A percentile compares a stretch with the other conserved stretches of the same genome.
Conservation (phyloP, 2,113 vertebrate genomes). For the Pelecanoides urinatrix region DNA sequence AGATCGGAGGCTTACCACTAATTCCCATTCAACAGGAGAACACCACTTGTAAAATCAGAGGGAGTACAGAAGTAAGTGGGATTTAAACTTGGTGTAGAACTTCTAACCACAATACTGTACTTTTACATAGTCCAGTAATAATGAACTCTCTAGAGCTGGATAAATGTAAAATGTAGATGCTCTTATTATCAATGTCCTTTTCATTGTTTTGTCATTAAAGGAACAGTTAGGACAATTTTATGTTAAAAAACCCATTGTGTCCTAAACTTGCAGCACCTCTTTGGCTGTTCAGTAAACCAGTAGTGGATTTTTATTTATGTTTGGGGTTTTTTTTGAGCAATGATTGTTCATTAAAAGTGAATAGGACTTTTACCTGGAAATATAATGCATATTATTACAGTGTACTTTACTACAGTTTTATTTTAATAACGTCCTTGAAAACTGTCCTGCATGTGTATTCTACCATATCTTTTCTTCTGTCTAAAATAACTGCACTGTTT, state of each 20-base stretch:
- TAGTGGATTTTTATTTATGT: neutral
- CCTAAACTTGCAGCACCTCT: neutral
- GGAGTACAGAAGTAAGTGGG: constrained; percentile 65
- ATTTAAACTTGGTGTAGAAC: neutral
- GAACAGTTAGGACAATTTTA: neutral
- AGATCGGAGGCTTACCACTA: constrained; percentile 72
- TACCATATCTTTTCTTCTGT: neutral
- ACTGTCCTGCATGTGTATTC: neutral
- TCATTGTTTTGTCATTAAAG: neutral
- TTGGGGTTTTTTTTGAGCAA: neutral
- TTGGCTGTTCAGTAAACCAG: neutral
- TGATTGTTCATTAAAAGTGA: neutral
- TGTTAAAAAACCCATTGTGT: neutral
- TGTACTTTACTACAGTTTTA: neutral
- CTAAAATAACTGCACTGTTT: neutral
- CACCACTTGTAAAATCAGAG: constrained; percentile 18
- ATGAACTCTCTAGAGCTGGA: neutral
- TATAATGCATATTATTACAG: neutral
- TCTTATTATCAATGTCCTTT: neutral
- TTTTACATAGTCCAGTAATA: neutral
- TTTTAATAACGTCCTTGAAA: neutral
- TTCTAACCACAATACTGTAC: neutral
- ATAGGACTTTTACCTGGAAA: neutral
- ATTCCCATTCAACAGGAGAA: constrained; percentile 76
- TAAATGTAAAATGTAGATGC: neutral